Conservation (phyloP, 1,140 invertebrate species). For the Steinernema khuongi region DNA sequence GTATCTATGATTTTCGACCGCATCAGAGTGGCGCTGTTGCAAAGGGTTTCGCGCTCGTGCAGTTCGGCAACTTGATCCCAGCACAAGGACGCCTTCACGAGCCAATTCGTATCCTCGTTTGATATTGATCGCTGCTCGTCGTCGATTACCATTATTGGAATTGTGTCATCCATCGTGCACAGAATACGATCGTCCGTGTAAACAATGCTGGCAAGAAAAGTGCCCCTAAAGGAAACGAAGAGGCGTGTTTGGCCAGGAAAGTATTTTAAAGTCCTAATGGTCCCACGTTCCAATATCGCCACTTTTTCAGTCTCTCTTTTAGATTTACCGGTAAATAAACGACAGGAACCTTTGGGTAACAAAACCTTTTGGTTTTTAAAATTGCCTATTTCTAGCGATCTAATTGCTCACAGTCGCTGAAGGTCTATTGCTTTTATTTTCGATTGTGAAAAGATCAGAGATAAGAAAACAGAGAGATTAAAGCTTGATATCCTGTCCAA, state of each 20-base stretch:
- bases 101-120: constrained; percentile 67
- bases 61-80: constrained; percentile 74
- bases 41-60: constrained; percentile 82
- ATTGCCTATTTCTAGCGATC: constrained; percentile 7
- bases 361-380: too few relatives aligned
- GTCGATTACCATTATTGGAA: constrained; percentile 91
- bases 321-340: too few relatives aligned
- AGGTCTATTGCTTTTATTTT: too few relatives aligned
- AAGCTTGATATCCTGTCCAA: too few relatives aligned
- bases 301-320: too few relatives aligned
- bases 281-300: too few relatives aligned
- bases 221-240: constrained; percentile 67
- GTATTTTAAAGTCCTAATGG: too few relatives aligned
- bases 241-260: background rate
- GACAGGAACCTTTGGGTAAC: too few relatives aligned
- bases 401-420: constrained; percentile 68
- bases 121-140: constrained; percentile 73
- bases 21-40: constrained; percentile 76
- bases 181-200: constrained; percentile 89
- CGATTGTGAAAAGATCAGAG: too few relatives aligned
- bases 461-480: too few relatives aligned
- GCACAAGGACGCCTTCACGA: constrained; percentile 87
- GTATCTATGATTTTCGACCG: constrained; percentile 83
- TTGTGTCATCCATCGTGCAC: constrained; percentile 88
- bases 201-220: constrained; percentile 82